Evolutionary conservation across 2,113 vertebrate genomes (phyloP).

Genomic region (Strigops habroptila): DNA sequence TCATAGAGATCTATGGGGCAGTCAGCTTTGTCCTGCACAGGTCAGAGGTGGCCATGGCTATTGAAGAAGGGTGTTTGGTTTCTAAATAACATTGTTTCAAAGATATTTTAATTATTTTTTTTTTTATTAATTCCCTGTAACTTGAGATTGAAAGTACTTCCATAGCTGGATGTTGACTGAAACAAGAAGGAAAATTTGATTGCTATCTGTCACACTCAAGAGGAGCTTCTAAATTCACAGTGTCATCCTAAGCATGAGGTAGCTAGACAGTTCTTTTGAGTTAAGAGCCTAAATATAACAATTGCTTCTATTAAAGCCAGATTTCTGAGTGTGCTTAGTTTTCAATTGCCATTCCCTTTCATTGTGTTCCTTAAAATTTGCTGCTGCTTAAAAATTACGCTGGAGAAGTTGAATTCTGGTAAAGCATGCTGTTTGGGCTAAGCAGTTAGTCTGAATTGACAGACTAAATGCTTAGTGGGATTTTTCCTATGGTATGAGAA

Average conservation of each 20-base stretch:
- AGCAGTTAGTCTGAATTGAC: neutral
- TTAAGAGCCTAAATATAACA: neutral
- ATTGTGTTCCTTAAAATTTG: neutral
- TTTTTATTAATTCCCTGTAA: neutral
- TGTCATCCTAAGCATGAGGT: neutral
- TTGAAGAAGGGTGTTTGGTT: neutral
- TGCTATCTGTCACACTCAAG: neutral
- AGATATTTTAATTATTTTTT: neutral
- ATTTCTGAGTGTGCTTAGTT: neutral
- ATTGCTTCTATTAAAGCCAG: neutral
- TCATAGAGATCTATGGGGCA: accelerated
- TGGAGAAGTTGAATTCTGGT: neutral
- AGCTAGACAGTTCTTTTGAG: neutral
- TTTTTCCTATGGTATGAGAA: neutral
- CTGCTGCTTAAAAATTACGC: accelerated
- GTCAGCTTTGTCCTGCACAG: accelerated
- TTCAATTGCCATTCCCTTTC: neutral
- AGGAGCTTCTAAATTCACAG: neutral
- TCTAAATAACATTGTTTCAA: neutral
- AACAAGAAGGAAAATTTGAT: neutral
- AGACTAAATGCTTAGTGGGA: neutral
- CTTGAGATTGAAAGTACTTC: neutral
- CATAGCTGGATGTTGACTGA: neutral
- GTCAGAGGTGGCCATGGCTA: accelerated
- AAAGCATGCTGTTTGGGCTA: neutral